Base-by-base conservation (phyloP, 2,113 vertebrate genomes). In the Zeus faber region DNA sequence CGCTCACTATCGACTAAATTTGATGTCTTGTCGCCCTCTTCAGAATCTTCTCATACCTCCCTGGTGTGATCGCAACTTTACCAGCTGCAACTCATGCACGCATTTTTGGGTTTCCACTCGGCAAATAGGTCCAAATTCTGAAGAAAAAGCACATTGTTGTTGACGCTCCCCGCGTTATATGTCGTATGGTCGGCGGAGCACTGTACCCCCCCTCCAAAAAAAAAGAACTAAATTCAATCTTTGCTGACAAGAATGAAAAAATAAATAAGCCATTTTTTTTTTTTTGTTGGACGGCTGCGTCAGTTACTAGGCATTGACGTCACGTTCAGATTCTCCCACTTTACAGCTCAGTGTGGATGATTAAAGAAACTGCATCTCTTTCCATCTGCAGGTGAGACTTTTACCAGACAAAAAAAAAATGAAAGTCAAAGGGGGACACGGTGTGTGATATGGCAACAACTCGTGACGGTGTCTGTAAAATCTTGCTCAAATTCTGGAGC, bases 321-420 rank as follows among this genome's bases (percentile, higher is more conserved):
- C 88, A 90, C 88, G 81, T 85, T 83, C 66, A 88, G 87, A 87
- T 82, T 89, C 92, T 94, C 95, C 96, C 92, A 96, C 92, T 95
- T 93, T 92, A 85, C 91, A 92, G 90, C 91, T 93, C 91, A 91
- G 83, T 88, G 90, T 89, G 92, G 85, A 89, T 88, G 90, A 89
- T 89, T 91, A 93, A 91, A 91, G 89, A 87, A 87, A 79, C 90
- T 86, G 89, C 88, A 84, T 87, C 89, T 89, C 58, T 62, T 87
- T 55, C 56, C 59, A 49, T n/a, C n/a, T n/a, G n/a, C n/a, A n/a
- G n/a, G n/a, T n/a, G n/a, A n/a, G n/a, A n/a, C 58, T 63, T 70
- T 79, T 76, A 68, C 73, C 72, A 54, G 59, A 74, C 47, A 61
- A 65, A 61, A 24, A 55, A 56, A 78, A 72, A 65, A 71, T 54